Evolutionary conservation across 2,888 invertebrate genomes (phyloP).

Genomic region (Drosophila affinis): DNA sequence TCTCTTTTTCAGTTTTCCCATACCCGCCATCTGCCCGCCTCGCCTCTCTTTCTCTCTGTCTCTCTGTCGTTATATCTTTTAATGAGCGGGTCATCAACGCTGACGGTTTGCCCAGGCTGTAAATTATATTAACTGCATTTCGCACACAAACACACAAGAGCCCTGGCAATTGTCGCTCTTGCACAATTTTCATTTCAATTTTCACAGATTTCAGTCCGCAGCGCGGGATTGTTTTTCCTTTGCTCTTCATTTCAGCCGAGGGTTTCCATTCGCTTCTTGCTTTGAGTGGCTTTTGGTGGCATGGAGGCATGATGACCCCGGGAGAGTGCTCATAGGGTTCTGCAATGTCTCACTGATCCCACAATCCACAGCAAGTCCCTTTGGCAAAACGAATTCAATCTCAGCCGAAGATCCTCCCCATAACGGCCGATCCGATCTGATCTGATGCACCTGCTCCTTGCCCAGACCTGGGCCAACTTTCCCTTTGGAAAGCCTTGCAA

Average conservation of each 20-base stretch:
- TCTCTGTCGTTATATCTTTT: slow-evolving; percentile 22
- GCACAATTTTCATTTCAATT: slow-evolving; percentile 59
- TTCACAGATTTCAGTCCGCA: neutral
- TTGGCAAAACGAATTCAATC: no score
- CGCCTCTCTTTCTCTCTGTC: no score
- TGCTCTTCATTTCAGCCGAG: slow-evolving; percentile 3
- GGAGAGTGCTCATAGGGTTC: no score
- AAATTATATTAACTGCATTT: slow-evolving; percentile 71
- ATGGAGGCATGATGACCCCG: no score
- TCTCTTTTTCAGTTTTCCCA: slow-evolving; percentile 28
- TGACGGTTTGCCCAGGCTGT: slow-evolving; percentile 67
- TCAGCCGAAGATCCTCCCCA: no score
- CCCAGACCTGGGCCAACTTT: slow-evolving; percentile 16
- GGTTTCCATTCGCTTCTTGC: neutral
- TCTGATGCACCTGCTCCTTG: neutral
- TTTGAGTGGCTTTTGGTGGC: no score
- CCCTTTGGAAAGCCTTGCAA: slow-evolving; percentile 10
- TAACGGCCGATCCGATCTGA: no score
- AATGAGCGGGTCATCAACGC: slow-evolving; percentile 71
- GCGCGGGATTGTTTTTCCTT: slow-evolving; percentile 7
- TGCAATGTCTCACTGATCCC: neutral
- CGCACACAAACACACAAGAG: slow-evolving; percentile 31
- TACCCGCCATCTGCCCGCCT: neutral
- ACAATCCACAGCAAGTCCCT: no score
- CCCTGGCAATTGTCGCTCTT: slow-evolving; percentile 45